These are phyloP conservation scores for Chalcis sispes DNA, from an alignment of 2,888 invertebrate genomes.

Conservation along the genomic window DNA sequence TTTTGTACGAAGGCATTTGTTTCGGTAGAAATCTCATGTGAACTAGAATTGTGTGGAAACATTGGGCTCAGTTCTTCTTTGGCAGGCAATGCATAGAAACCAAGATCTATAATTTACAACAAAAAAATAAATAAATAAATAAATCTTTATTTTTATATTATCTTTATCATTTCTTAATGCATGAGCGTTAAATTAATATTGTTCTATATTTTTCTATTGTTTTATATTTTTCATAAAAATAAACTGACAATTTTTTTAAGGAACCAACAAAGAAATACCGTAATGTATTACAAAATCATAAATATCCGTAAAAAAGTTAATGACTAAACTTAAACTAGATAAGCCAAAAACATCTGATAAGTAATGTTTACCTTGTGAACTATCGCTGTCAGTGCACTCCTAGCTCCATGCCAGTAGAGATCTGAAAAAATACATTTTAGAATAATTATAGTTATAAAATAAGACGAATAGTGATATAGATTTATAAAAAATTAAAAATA, in stretches of 20 bases:
- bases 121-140: neutral
- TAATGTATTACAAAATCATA: too few relatives aligned
- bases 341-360: neutral
- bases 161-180: neutral
- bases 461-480: neutral
- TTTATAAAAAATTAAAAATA: too few relatives aligned
- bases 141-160: neutral
- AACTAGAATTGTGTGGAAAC: slow-evolving; percentile 79
- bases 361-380: slow-evolving; percentile 71
- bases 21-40: slow-evolving; percentile 78
- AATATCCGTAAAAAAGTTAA: neutral
- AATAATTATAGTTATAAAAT: neutral
- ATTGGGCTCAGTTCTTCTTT: slow-evolving; percentile 79
- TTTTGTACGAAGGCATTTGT: slow-evolving; percentile 78
- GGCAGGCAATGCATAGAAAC: slow-evolving; percentile 78
- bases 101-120: slow-evolving; percentile 72
- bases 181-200: neutral
- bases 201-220: neutral
- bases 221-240: too few relatives aligned
- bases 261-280: too few relatives aligned
- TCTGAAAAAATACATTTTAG: slow-evolving; percentile 70
- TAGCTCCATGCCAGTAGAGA: slow-evolving; percentile 77
- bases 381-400: slow-evolving; percentile 76
- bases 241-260: too few relatives aligned
- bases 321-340: too few relatives aligned